Evolutionary conservation across 2,797 vertebrate species (phyloP).

Genomic region (Mallotus villosus): DNA sequence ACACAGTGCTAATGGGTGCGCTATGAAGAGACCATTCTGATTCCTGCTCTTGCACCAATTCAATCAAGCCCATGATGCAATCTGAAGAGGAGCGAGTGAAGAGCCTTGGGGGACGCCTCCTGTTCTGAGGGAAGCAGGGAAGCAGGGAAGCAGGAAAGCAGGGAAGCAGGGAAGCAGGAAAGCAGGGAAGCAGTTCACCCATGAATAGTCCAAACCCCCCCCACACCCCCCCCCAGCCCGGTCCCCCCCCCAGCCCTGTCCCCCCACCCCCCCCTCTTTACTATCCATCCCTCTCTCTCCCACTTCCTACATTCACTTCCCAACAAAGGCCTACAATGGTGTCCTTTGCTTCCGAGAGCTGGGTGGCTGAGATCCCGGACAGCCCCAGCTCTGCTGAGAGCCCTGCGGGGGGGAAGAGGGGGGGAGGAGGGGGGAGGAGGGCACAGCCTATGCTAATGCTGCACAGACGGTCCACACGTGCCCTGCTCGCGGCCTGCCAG

Average conservation of each 20-base stretch:
- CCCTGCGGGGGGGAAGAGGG: constrained; percentile 57
- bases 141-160: constrained; percentile 58
- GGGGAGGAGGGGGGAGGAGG: constrained; percentile 13
- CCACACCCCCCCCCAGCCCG: constrained; percentile 54
- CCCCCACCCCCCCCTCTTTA: background rate
- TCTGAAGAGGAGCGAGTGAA: constrained; percentile 63
- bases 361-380: constrained; percentile 49
- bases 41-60: constrained; percentile 47
- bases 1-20: constrained; percentile 27
- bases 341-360: constrained; percentile 70
- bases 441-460: constrained; percentile 53
- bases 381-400: constrained; percentile 66
- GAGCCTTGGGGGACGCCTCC: constrained; percentile 57
- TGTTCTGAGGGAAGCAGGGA: constrained; percentile 72
- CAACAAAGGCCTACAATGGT: constrained; percentile 75
- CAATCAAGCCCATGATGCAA: constrained; percentile 54
- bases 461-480: constrained; percentile 74
- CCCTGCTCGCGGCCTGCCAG: constrained; percentile 72
- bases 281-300: constrained; percentile 44
- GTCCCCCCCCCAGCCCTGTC: constrained; percentile 1
- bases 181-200: constrained; percentile 61
- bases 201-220: too few species aligned
- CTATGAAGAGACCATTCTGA: constrained; percentile 50
- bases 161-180: constrained; percentile 64
- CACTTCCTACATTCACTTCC: constrained; percentile 73